Base-by-base conservation (phyloP, 2,888 invertebrate species). In the Pocota personata region DNA sequence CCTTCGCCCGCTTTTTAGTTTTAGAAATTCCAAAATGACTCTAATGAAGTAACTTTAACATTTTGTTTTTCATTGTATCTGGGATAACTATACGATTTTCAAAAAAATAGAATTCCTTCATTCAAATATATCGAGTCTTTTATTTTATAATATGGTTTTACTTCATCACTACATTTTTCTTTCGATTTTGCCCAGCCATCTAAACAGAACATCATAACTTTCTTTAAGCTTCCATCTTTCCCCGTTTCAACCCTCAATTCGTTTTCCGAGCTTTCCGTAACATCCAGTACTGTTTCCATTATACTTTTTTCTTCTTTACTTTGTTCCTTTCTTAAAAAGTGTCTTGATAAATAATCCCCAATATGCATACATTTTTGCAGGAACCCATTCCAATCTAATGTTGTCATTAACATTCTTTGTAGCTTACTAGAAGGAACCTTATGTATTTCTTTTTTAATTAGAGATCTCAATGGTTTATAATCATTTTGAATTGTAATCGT, bases 11-110 rank as follows among this genome's bases (percentile, higher is more conserved):
- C 3, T 69, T 27, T 21, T 69, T 43, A 19, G 35, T 57, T 43
- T 69, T 57, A 8, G 48, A 19, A 19, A 64, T 35, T 19, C 43
- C 69, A 12, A 55, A 57, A 19, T 57, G 55, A 12, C 43, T 43
- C 40, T 69, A 30, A 43, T 69, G 55, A 16, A 69, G 55, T 2
- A 30, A 19, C 0, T 1, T 30, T 1, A 69, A 12, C 0, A 69
- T 27, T 57, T 69, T 43, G 4, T n/a, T 12, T 69, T 32, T 57
- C 43, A 57, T 69, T n/a, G 2, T 27, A 0, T 43, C 10, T 16
- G 55, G 52, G 14, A 30, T 62, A 16, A 35, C n/a, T 32, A 19
- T 35, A 12, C 55, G 8, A 57, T 57, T 57, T 57, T 57, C 55
- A 35, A 16, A 57, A 30, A 55, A 30, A 14, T 24, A 55, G 32